Percentiles rank a stretch among this genome's conserved stretches.
Evolutionary conservation across 2,888 invertebrate genomes (phyloP).

Genomic region (Cryptocephalus primarius): DNA sequence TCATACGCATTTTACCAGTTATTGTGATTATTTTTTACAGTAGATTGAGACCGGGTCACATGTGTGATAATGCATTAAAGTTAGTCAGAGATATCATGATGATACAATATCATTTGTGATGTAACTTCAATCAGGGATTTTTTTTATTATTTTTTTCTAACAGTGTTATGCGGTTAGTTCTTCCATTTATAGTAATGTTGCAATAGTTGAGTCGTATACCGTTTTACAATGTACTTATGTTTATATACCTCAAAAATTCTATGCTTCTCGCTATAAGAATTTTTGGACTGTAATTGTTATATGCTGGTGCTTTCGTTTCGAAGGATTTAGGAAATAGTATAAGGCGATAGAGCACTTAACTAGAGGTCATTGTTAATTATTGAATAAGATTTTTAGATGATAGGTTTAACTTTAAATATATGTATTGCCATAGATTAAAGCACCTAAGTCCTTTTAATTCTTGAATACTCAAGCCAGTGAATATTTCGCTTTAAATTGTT

Average conservation of each 20-base stretch:
- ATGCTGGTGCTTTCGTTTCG: neutral
- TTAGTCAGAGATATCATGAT: too few relatives aligned
- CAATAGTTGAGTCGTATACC: constrained; percentile 14
- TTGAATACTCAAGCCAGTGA: constrained; percentile 15
- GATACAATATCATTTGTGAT: neutral
- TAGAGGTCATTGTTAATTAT: constrained; percentile 37
- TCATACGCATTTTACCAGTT: too few relatives aligned
- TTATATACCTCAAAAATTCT: constrained; percentile 14
- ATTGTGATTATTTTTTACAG: too few relatives aligned
- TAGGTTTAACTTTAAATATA: too few relatives aligned
- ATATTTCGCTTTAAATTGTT: constrained; percentile 12
- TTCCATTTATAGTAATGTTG: constrained; percentile 8
- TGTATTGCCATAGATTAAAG: constrained; percentile 19
- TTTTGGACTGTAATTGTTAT: constrained; percentile 7
- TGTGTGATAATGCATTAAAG: too few relatives aligned
- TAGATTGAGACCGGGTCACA: too few relatives aligned
- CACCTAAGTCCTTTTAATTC: constrained; percentile 14
- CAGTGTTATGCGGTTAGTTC: constrained; percentile 23
- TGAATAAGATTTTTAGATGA: constrained; percentile 24
- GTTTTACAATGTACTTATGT: constrained; percentile 19
- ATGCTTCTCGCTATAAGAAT: constrained; percentile 26
- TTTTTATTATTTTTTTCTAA: constrained; percentile 6
- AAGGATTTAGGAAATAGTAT: constrained; percentile 13
- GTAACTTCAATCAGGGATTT: constrained; percentile 10
- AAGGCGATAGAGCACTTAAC: constrained; percentile 22